These are phyloP conservation scores for Oscheius onirici DNA, from an alignment of 2,888 invertebrate species.

Conservation along the genomic window DNA sequence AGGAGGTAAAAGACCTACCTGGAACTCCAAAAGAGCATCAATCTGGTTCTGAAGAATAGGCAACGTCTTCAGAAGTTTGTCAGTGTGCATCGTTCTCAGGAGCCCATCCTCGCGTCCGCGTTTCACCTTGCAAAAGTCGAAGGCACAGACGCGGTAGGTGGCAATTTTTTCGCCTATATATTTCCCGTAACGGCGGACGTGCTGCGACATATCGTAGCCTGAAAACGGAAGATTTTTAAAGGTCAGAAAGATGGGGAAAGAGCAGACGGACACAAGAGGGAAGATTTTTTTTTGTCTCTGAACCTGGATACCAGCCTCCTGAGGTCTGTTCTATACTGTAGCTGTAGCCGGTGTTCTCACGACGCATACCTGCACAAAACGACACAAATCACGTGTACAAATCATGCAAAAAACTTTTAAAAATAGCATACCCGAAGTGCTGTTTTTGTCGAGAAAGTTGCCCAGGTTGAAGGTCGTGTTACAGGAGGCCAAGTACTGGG, in stretches of 20 bases:
- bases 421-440: conserved; percentile 86
- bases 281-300: not conserved
- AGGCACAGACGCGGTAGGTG: conserved; percentile 97
- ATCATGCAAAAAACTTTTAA: too few relatives aligned
- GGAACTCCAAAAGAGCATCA: conserved; percentile 94
- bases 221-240: conserved; percentile 64
- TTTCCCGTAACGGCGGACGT: conserved; percentile 96
- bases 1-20: conserved; percentile 74
- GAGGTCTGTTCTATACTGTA: conserved; percentile 30
- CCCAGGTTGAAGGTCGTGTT: conserved; percentile 98
- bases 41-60: conserved; percentile 94
- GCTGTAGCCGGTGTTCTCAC: conserved; percentile 21
- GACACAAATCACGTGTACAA: conserved; percentile 3
- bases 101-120: conserved; percentile 98
- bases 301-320: conserved; percentile 36
- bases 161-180: conserved; percentile 99
- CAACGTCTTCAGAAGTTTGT: conserved; percentile 93
- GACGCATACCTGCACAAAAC: conserved; percentile 26
- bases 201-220: conserved; percentile 99
- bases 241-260: not conserved
- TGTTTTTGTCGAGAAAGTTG: conserved; percentile 95
- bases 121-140: conserved; percentile 98
- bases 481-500: conserved; percentile 98
- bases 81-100: conserved; percentile 93
- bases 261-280: not conserved